Percentiles rank a stretch among this genome's conserved stretches.
Conservation (phyloP, 2,888 invertebrate genomes). For the Campoplex nolae region DNA sequence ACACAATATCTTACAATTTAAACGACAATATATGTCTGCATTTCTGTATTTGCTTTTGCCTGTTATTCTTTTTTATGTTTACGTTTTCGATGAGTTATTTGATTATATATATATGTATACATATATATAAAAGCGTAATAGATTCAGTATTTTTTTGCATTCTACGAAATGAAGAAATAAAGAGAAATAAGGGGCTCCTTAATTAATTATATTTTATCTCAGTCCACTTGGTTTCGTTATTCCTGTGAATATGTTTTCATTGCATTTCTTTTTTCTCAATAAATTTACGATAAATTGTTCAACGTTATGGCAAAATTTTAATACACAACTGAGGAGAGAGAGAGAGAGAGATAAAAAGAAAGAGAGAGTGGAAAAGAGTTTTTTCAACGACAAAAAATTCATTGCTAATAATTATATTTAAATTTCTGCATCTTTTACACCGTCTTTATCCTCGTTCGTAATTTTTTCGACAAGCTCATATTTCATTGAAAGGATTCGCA, state of each 20-base stretch:
- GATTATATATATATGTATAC: neutral
- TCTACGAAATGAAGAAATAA: slow-evolving; percentile 78
- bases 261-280: slow-evolving; percentile 64
- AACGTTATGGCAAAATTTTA: slow-evolving; percentile 76
- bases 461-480: neutral
- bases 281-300: slow-evolving; percentile 75
- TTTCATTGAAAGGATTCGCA: neutral
- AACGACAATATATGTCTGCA: slow-evolving; percentile 82
- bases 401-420: neutral
- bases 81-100: neutral
- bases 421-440: slow-evolving; percentile 72
- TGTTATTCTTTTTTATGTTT: neutral
- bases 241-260: slow-evolving; percentile 45
- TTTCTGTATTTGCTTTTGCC: slow-evolving; percentile 76
- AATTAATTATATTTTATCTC: slow-evolving; percentile 77
- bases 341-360: neutral
- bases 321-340: slow-evolving; percentile 70
- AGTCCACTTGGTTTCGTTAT: slow-evolving; percentile 75
- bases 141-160: slow-evolving; percentile 73
- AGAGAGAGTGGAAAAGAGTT: neutral
- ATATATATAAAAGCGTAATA: neutral
- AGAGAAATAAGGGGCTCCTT: slow-evolving; percentile 70
- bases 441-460: slow-evolving; percentile 69
- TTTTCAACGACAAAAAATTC: neutral
- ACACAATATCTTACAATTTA: slow-evolving; percentile 83